Conservation (phyloP, 2,888 invertebrate genomes). For the Tetheella fluctuosa region DNA sequence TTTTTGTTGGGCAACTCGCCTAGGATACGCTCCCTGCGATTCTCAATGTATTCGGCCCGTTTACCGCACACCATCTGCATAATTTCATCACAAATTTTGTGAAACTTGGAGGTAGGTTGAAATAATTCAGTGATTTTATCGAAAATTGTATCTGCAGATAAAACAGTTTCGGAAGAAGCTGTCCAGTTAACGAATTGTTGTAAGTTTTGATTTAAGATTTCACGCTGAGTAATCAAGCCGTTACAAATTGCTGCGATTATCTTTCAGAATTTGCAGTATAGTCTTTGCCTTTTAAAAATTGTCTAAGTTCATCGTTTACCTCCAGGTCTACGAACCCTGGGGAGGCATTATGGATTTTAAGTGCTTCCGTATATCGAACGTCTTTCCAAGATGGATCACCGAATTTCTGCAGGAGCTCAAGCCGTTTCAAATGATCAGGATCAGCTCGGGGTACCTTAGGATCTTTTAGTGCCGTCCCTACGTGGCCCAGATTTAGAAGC, state of each 20-base stretch:
- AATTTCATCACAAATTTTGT: background rate
- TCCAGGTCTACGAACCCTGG: background rate
- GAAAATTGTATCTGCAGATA: too few relatives aligned
- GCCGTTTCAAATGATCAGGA: background rate
- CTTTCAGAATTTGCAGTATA: too few relatives aligned
- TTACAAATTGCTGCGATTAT: too few relatives aligned
- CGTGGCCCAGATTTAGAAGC: background rate
- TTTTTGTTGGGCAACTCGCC: background rate
- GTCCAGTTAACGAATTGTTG: too few relatives aligned
- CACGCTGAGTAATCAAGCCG: too few relatives aligned
- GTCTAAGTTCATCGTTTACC: background rate
- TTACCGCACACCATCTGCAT: conserved; percentile 6
- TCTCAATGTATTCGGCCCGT: background rate
- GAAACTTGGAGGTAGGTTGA: background rate
- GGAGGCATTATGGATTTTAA: too few relatives aligned
- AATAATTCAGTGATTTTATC: background rate
- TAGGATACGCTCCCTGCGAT: background rate
- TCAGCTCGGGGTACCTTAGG: background rate
- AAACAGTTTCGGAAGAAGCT: too few relatives aligned
- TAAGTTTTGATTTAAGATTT: too few relatives aligned
- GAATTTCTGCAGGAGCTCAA: background rate
- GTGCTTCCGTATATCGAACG: too few relatives aligned
- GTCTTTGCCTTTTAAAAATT: too few relatives aligned
- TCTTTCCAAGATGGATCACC: background rate
- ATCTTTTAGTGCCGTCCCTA: background rate